Base-by-base conservation (phyloP, 2,888 invertebrate species). In the Trypoxylon attenuatum region DNA sequence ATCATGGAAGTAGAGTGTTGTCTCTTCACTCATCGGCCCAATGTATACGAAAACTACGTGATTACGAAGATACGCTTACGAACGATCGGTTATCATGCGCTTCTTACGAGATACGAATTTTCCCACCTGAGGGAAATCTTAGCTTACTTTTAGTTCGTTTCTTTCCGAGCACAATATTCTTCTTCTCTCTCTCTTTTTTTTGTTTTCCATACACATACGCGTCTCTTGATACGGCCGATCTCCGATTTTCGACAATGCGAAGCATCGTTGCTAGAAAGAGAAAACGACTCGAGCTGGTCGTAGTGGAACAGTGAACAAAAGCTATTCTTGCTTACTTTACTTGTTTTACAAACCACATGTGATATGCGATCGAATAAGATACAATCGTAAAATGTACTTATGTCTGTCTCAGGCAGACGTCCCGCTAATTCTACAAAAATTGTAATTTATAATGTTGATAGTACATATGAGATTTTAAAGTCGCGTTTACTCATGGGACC, bases 51-150 rank as follows among this genome's bases (percentile, higher is more conserved):
- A 67, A 67, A 59, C 65, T 67, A 67, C 65, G 54, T 65, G 65
- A 59, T 59, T 56, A 68, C 66, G 66, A 68, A 67, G 65, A 67
- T 67, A 67, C 61, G 50, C 53, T 60, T 66, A 50, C 60, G 50
- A 68, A 68, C 54, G 68, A 53, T 68, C 53, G 50, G 15, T 66
- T 61, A 68, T 57, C 56, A 61, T 68, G 46, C 45, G 45, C 53
- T 47, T 29, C 49, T 65, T 33, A 13, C 13, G 51, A 38, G 4
- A 57, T 66, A 46, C 39, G 51, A 64, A 64, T 58, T 27, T 55
- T 52, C 47, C n/a, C 45, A n/a, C n/a, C 54, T 53, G 63, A 63
- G 50, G 43, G 47, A 64, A 58, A 58, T 33, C 41, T 49, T 43
- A 25, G 39, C 33, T 33, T 33, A 33, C 13, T 10, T 10, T 13